phyloP scores from a whole-genome alignment of 2,888 invertebrate species.

The Horisme vitalbata region DNA sequence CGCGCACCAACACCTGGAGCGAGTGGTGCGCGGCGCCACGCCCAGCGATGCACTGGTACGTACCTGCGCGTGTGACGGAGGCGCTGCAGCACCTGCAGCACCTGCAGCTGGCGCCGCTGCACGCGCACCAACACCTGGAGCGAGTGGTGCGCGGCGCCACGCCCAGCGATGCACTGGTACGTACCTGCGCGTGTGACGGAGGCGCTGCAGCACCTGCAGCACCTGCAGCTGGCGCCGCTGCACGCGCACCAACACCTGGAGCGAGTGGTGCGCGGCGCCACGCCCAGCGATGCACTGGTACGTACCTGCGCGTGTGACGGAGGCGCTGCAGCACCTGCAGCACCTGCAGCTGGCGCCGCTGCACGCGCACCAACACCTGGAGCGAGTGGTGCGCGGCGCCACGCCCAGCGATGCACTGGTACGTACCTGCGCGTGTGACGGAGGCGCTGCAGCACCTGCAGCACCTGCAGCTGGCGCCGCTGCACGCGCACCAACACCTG shows the following conservation, averaged over 20 bases:
- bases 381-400: conserved; percentile 58
- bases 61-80: too few relatives aligned
- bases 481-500: conserved; percentile 39
- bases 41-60: conserved; percentile 56
- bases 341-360: conserved; percentile 20
- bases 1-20: conserved; percentile 49
- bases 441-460: too few relatives aligned
- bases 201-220: too few relatives aligned
- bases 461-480: not conserved
- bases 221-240: conserved; percentile 20
- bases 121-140: conserved; percentile 50
- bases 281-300: conserved; percentile 59
- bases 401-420: conserved; percentile 62
- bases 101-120: conserved; percentile 28
- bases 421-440: conserved; percentile 13
- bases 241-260: conserved; percentile 51
- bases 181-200: conserved; percentile 15
- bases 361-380: conserved; percentile 49
- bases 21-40: conserved; percentile 62
- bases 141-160: conserved; percentile 62
- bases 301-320: conserved; percentile 14
- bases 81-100: not conserved
- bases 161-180: conserved; percentile 56
- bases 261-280: conserved; percentile 59
- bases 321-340: too few relatives aligned